phyloP scores from a whole-genome alignment of 2,888 invertebrate species.

The Cartodere bifasciata region DNA sequence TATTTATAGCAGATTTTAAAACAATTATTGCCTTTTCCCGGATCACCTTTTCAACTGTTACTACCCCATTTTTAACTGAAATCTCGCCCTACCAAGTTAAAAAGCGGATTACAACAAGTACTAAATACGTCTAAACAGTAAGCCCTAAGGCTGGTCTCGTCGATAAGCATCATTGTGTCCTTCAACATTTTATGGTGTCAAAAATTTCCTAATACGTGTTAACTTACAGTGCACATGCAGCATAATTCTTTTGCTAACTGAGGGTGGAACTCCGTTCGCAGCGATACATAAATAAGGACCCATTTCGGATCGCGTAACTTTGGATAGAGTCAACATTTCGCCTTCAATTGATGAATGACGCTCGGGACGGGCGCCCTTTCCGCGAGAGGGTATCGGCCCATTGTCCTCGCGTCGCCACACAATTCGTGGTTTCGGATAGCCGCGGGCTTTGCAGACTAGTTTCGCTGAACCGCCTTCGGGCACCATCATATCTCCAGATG shows the following conservation, averaged over 20 bases:
- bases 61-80: too few relatives aligned
- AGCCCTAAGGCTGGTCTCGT: too few relatives aligned
- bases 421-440: constrained; percentile 74
- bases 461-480: constrained; percentile 86
- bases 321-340: constrained; percentile 67
- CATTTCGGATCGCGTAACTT: constrained; percentile 83
- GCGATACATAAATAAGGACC: constrained; percentile 81
- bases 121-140: too few relatives aligned
- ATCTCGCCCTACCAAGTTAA: too few relatives aligned
- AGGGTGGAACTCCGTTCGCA: constrained; percentile 76
- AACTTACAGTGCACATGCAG: constrained; percentile 85
- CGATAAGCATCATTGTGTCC: too few relatives aligned
- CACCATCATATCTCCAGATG: constrained; percentile 87
- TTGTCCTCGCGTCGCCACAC: constrained; percentile 81
- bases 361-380: constrained; percentile 61
- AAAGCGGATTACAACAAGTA: too few relatives aligned
- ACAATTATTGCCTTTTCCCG: constrained; percentile 31
- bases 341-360: constrained; percentile 65
- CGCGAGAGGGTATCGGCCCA: constrained; percentile 65
- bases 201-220: too few relatives aligned
- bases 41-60: too few relatives aligned
- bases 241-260: constrained; percentile 84
- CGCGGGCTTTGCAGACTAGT: constrained; percentile 73
- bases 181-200: too few relatives aligned
- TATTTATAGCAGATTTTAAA: constrained; percentile 35